A percentile compares a stretch with the other conserved stretches of the same genome.
phyloP scores from a whole-genome alignment of 2,113 vertebrate species.

The Thomomys bottae region DNA sequence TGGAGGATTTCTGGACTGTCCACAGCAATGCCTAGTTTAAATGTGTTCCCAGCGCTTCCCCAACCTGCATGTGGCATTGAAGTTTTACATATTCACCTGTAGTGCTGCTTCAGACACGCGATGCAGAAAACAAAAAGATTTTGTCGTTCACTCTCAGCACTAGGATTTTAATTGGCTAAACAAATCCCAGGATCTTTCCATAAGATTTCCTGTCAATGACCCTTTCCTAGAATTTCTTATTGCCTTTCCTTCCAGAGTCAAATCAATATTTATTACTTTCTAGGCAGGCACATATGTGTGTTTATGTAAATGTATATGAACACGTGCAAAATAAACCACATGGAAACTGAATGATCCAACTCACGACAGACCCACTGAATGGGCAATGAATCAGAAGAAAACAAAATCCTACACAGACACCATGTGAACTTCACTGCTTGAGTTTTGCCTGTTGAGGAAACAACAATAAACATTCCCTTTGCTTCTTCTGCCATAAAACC shows the following conservation, averaged over 20 bases:
- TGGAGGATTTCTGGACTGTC: neutral
- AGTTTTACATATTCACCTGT: neutral
- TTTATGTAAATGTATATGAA: neutral
- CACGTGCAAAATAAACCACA: neutral
- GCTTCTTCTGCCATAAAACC: conserved; percentile 16
- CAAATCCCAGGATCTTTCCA: neutral
- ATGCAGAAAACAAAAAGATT: neutral
- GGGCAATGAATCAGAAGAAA: conserved; percentile 27
- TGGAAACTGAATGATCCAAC: conserved; percentile 27
- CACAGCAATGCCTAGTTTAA: neutral
- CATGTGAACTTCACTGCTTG: neutral
- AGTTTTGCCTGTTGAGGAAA: conserved; percentile 19
- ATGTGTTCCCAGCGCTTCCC: neutral
- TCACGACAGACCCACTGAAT: conserved; percentile 31
- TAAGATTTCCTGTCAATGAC: neutral
- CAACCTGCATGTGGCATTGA: neutral
- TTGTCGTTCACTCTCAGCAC: neutral
- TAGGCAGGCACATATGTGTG: neutral
- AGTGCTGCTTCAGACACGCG: neutral
- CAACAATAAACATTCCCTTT: conserved; percentile 14
- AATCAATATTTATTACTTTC: no score
- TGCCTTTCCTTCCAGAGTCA: neutral
- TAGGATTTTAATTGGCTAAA: conserved; percentile 29
- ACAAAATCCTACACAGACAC: neutral
- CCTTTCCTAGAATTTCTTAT: neutral